phyloP scores from a whole-genome alignment of 2,888 invertebrate genomes.

The Drosophila rubida region DNA sequence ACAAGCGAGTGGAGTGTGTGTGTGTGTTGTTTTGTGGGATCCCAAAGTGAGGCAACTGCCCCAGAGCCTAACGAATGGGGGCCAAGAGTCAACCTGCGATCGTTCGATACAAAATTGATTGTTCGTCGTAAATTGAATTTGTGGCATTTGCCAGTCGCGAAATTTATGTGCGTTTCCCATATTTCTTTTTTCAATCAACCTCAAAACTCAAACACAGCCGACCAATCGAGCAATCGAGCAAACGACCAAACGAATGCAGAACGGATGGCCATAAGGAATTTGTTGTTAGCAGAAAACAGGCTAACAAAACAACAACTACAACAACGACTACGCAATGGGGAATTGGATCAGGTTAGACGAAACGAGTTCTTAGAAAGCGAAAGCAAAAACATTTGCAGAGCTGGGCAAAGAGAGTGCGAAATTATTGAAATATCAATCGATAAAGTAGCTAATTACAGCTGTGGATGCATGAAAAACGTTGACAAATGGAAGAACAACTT shows the following conservation, averaged over 20 bases:
- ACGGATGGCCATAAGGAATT: constrained; percentile 24
- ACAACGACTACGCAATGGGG: not conserved
- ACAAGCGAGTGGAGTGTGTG: constrained; percentile 3
- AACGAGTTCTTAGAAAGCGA: constrained; percentile 1
- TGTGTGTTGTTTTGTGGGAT: constrained; percentile 34
- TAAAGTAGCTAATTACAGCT: not conserved
- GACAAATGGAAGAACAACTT: not conserved
- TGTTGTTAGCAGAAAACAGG: not conserved
- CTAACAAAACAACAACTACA: not conserved
- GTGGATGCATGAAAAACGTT: not conserved
- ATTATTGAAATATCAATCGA: not conserved
- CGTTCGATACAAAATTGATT: constrained; percentile 65
- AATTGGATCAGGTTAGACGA: not conserved
- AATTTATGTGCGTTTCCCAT: constrained; percentile 49
- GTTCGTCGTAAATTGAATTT: constrained; percentile 70
- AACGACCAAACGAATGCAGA: constrained; percentile 2
- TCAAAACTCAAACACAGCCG: constrained; percentile 7
- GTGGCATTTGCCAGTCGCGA: constrained; percentile 51
- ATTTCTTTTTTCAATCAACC: constrained; percentile 51
- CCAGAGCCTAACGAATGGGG: constrained; percentile 61
- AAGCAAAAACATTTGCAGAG: not conserved
- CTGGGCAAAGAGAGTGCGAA: not conserved
- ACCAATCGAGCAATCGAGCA: not conserved
- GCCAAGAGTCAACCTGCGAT: constrained; percentile 73
- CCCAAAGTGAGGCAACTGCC: constrained; percentile 30